phyloP scores from a whole-genome alignment of 2,797 vertebrate species.

The Anomalospiza imberbis region DNA sequence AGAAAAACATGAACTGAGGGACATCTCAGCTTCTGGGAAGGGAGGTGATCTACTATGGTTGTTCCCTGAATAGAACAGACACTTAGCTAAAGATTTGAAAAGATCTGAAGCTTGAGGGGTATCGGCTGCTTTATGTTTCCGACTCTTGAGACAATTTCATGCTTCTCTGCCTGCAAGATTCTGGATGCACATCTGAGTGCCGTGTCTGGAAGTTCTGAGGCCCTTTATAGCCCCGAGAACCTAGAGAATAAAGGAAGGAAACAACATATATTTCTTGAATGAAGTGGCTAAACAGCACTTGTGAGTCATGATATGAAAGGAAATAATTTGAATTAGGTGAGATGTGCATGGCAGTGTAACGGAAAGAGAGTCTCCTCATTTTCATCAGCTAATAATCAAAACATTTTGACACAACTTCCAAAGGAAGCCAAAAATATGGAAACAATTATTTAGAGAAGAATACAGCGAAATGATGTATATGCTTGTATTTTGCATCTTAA shows the following conservation, averaged over 20 bases:
- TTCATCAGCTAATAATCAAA: slow-evolving; percentile 79
- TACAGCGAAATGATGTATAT: slow-evolving; percentile 46
- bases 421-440: slow-evolving; percentile 75
- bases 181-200: not conserved
- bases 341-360: slow-evolving; percentile 49
- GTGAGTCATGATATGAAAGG: slow-evolving; percentile 57
- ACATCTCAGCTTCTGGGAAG: not conserved
- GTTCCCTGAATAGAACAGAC: not conserved
- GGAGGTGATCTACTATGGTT: not conserved
- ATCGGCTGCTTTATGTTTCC: not conserved
- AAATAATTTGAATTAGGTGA: slow-evolving; percentile 71
- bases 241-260: not conserved
- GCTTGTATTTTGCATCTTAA: slow-evolving; percentile 62
- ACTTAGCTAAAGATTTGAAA: not conserved
- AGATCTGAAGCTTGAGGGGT: not conserved
- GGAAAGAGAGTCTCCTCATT: slow-evolving; percentile 66
- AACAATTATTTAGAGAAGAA: slow-evolving; percentile 73
- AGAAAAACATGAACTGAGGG: not conserved
- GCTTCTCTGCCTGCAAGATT: not conserved
- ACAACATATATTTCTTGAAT: slow-evolving; percentile 29
- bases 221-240: slow-evolving; percentile 9
- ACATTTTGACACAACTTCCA: slow-evolving; percentile 67
- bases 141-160: not conserved
- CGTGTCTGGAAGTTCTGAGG: slow-evolving; percentile 2
- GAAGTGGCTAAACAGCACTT: slow-evolving; percentile 61